These are phyloP conservation scores for Onychostruthus taczanowskii DNA, from an alignment of 2,113 vertebrate species.

Conservation along the genomic window DNA sequence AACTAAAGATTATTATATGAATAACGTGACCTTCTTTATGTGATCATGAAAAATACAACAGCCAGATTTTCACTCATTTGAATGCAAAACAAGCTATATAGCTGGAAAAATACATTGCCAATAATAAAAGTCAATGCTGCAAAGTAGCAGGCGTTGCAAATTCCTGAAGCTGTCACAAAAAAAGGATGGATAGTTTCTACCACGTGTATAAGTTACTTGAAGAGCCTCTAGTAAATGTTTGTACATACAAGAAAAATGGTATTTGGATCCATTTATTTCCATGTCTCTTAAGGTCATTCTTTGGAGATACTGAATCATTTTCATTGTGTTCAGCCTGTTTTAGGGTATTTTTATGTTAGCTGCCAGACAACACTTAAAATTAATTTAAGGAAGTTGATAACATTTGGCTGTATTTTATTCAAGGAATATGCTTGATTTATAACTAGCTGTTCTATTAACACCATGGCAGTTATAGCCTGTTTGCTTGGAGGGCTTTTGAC, in stretches of 20 bases:
- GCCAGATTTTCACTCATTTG: background rate
- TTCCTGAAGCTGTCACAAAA: background rate
- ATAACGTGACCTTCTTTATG: background rate
- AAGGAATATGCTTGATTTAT: background rate
- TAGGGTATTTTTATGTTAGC: background rate
- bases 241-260: background rate
- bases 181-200: constrained; percentile 1
- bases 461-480: background rate
- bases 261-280: background rate
- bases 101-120: background rate
- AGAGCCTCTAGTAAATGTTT: background rate
- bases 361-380: background rate
- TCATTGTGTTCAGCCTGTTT: background rate
- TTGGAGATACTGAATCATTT: background rate
- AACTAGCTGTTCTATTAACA: background rate
- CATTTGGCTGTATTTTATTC: background rate
- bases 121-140: background rate
- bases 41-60: background rate
- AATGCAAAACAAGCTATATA: background rate
- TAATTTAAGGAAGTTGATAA: background rate
- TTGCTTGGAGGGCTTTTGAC: background rate
- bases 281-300: background rate
- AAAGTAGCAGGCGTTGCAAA: background rate
- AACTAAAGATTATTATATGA: background rate
- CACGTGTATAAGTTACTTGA: background rate